phyloP scores from a whole-genome alignment of 2,888 invertebrate species.

The Drosophila formosana region DNA sequence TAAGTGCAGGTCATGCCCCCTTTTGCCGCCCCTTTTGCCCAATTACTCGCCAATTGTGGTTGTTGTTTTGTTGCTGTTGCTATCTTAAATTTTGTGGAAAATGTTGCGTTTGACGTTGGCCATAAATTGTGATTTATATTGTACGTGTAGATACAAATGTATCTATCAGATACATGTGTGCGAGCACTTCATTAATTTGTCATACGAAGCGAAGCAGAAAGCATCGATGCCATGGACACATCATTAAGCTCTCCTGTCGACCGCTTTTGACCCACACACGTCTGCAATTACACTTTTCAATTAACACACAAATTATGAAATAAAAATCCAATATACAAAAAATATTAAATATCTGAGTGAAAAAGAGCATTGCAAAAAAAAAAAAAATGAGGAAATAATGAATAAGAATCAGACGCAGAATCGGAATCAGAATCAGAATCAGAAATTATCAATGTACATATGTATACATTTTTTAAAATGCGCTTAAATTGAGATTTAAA shows the following conservation, averaged over 20 bases:
- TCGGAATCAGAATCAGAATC: not conserved
- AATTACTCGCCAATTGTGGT: conserved; percentile 60
- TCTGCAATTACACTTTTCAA: conserved; percentile 53
- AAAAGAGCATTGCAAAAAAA: not conserved
- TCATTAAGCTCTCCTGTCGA: conserved; percentile 52
- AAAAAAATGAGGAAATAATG: not conserved
- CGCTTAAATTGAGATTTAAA: conserved; percentile 56
- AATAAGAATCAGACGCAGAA: not conserved
- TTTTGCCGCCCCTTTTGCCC: not conserved
- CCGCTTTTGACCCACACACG: conserved; percentile 13
- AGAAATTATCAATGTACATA: conserved; percentile 19
- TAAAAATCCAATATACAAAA: conserved; percentile 3
- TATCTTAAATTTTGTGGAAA: conserved; percentile 57
- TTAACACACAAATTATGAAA: conserved; percentile 64
- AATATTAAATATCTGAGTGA: no score
- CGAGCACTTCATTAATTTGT: conserved; percentile 73
- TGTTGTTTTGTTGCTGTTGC: conserved; percentile 29
- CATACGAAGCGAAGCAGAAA: conserved; percentile 71
- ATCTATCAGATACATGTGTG: conserved; percentile 49
- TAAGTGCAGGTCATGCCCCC: conserved; percentile 29
- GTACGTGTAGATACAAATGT: conserved; percentile 30
- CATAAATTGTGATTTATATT: conserved; percentile 69
- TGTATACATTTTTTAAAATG: conserved; percentile 30
- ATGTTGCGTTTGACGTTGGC: conserved; percentile 55
- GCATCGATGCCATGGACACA: conserved; percentile 43